Evolutionary conservation across 2,888 invertebrate species (phyloP).

Genomic region (Pseudococcus longispinus): DNA sequence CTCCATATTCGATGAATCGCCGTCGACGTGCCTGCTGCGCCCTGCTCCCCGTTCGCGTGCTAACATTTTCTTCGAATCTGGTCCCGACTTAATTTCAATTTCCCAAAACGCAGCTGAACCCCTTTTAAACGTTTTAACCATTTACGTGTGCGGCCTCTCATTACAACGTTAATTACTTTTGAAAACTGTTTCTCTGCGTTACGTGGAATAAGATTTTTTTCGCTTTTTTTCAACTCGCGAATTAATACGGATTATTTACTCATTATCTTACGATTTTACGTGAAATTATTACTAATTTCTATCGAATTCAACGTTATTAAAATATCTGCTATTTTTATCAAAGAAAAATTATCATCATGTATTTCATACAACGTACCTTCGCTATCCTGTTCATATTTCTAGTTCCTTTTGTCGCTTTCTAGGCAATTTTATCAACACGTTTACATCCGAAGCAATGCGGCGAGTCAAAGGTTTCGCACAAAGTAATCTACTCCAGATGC

Average conservation of each 20-base stretch:
- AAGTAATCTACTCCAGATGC: too few relatives aligned
- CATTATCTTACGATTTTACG: not conserved
- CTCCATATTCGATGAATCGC: constrained; percentile 38
- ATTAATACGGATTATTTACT: not conserved
- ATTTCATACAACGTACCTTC: too few relatives aligned
- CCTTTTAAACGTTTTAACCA: constrained; percentile 48
- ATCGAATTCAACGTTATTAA: too few relatives aligned
- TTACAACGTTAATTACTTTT: constrained; percentile 48
- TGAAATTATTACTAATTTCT: not conserved
- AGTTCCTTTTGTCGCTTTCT: too few relatives aligned
- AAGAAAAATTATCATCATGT: too few relatives aligned
- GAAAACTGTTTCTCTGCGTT: not conserved
- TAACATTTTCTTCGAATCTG: constrained; percentile 28
- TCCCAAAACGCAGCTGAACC: constrained; percentile 54
- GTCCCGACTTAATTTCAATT: constrained; percentile 55
- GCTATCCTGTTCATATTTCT: too few relatives aligned
- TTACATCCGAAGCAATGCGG: not conserved
- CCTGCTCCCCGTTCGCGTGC: constrained; percentile 5
- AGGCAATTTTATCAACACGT: not conserved
- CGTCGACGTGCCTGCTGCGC: constrained; percentile 42
- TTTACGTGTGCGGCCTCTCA: constrained; percentile 38
- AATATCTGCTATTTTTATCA: too few relatives aligned
- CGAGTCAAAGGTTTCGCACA: not conserved
- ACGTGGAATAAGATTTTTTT: not conserved
- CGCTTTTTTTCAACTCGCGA: not conserved